Base-by-base conservation (phyloP, 2,888 invertebrate genomes). In the Choristoneura rosaceana region DNA sequence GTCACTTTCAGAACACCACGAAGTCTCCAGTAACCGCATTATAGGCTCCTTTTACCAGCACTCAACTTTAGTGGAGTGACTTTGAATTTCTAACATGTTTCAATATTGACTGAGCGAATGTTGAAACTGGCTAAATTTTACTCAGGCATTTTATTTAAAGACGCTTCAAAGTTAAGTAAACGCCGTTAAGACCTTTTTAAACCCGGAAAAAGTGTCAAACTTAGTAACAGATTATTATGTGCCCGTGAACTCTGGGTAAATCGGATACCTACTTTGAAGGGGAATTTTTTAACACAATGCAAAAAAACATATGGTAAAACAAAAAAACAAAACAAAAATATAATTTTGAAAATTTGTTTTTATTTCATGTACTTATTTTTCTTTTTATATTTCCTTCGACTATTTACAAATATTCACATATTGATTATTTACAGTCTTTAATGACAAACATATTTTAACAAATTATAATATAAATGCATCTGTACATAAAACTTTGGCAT, bases 401-500 rank as follows among this genome's bases (percentile, higher is more conserved):
- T 88, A 88, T 92, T 80, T 92, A 92, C 91, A 92, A 81, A 85
- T 81, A 81, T 87, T 81, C 84, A 70, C 62, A 74, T 77, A 74
- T 76, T 84, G 84, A 82, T 77, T 92, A 93, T 93, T 88, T 92
- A 93, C 93, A 93, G 83, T 87, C 84, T 86, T 79, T 77, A 76
- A 80, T 82, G 82, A 87, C 81, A 84, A 86, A 81, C 77, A 79
- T 81, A 75, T 80, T 82, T 81, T 82, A 83, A 88, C 85, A 87
- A 85, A 84, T 84, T 81, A 87, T 85, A 80, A 81, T 82, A 85
- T 89, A 90, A 90, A 89, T 90, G 89, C 88, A 87, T 89, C 87
- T 92, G 90, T 92, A 92, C 91, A 91, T 86, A 81, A 87, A 94
- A 91, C 94, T 94, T 94, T 94, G 94, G 94, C 90, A 93, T 94